phyloP scores from a whole-genome alignment of 2,113 vertebrate genomes.

The Toxostoma redivivum region DNA sequence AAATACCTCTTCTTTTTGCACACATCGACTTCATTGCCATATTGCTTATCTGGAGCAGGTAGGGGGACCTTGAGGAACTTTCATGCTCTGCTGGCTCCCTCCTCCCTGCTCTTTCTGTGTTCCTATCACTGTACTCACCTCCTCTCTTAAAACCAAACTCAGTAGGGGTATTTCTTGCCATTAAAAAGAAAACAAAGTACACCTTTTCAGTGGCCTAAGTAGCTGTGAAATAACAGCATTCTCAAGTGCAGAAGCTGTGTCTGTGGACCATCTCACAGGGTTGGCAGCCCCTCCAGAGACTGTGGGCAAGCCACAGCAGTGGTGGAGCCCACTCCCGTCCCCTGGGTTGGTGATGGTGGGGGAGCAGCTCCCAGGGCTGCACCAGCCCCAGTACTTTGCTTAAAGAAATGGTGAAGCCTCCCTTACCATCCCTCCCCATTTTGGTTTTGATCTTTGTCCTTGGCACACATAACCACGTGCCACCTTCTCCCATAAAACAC shows the following conservation, averaged over 20 bases:
- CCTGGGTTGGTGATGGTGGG: background rate
- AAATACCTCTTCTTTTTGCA: background rate
- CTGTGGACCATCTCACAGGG: constrained; percentile 64
- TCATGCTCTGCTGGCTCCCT: background rate
- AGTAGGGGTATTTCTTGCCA: constrained; percentile 13
- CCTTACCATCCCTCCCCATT: background rate
- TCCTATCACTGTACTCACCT: background rate
- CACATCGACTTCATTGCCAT: background rate
- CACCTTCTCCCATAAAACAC: constrained; percentile 48
- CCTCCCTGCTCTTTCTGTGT: background rate
- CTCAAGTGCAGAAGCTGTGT: constrained; percentile 17
- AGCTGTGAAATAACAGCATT: background rate
- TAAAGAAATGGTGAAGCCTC: background rate
- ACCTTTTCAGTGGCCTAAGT: background rate
- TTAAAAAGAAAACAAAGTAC: background rate
- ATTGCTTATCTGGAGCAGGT: background rate
- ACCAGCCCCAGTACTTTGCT: background rate
- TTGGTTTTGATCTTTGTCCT: background rate
- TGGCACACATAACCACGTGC: background rate
- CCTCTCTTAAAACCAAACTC: background rate
- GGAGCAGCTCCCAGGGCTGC: background rate
- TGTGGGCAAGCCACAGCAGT: background rate
- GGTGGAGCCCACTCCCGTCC: background rate
- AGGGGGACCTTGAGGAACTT: background rate
- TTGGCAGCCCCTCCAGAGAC: background rate